Percentiles rank a stretch among this genome's conserved stretches.
phyloP scores from a whole-genome alignment of 2,797 vertebrate genomes.

The Chaenodraco wilsoni region DNA sequence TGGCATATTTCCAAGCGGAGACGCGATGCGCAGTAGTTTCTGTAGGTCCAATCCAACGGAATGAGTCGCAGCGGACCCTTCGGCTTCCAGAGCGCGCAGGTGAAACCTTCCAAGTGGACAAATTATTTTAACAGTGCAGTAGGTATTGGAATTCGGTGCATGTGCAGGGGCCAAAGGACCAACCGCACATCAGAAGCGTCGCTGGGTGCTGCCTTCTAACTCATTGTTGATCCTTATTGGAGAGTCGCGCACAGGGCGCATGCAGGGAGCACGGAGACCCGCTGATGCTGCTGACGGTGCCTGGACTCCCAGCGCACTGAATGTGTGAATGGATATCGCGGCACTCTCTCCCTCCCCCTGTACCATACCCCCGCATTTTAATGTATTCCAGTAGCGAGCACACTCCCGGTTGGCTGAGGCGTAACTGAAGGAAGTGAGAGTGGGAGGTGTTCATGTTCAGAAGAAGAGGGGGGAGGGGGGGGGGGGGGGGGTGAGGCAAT shows the following conservation, averaged over 20 bases:
- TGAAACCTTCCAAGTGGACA: constrained; percentile 32
- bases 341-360: constrained; percentile 20
- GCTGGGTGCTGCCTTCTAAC: constrained; percentile 35
- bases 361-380: constrained; percentile 53
- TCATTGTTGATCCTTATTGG: constrained; percentile 31
- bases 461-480: background rate
- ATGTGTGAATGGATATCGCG: constrained; percentile 64
- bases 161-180: background rate
- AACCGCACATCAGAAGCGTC: background rate
- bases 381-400: constrained; percentile 79
- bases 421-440: constrained; percentile 65
- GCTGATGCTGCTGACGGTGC: constrained; percentile 35
- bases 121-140: background rate
- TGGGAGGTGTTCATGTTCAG: constrained; percentile 55
- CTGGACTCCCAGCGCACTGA: constrained; percentile 62
- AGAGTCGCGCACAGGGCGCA: constrained; percentile 60
- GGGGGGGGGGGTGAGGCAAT: constrained; percentile 16
- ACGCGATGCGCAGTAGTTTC: constrained; percentile 14
- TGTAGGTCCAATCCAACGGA: constrained; percentile 58
- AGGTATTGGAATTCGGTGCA: background rate
- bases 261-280: constrained; percentile 44
- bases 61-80: constrained; percentile 21
- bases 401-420: constrained; percentile 79
- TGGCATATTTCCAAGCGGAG: constrained; percentile 57
- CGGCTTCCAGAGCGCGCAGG: constrained; percentile 21